Evolutionary conservation across 2,113 vertebrate species (phyloP).

Genomic region (Megaptera novaeangliae): DNA sequence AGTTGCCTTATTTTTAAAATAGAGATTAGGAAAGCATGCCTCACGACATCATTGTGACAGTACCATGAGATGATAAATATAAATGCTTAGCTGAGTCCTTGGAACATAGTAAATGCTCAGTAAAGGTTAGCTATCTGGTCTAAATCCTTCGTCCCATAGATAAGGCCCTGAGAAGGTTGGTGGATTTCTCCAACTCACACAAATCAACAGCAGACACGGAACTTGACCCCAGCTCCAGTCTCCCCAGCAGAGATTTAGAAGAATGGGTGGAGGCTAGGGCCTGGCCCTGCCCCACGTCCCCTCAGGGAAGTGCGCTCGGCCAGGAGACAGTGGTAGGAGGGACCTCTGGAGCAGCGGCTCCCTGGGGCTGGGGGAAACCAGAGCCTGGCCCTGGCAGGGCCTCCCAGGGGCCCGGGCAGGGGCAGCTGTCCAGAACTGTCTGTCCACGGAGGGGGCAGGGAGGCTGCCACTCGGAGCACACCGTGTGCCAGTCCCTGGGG

Average conservation of each 20-base stretch:
- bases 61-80: background rate
- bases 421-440: slow-evolving; percentile 75
- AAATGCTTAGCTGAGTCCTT: background rate
- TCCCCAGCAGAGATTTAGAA: background rate
- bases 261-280: background rate
- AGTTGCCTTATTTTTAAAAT: background rate
- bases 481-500: slow-evolving; percentile 72
- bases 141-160: background rate
- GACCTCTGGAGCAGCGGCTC: slow-evolving; percentile 34
- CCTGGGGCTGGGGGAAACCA: slow-evolving; percentile 60
- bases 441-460: slow-evolving; percentile 73
- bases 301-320: background rate
- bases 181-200: background rate
- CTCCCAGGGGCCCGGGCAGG: slow-evolving; percentile 58
- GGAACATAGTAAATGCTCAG: background rate
- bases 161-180: background rate
- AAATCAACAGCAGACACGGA: background rate
- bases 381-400: slow-evolving; percentile 59
- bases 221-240: background rate
- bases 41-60: background rate
- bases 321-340: background rate
- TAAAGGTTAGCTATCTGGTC: background rate
- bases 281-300: background rate
- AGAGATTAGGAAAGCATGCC: background rate
- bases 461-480: slow-evolving; percentile 64